Evolutionary conservation across 2,888 invertebrate species (phyloP), one percentile per base, ranked within the genome.

Genomic region (Chromoteleia sp.): DNA sequence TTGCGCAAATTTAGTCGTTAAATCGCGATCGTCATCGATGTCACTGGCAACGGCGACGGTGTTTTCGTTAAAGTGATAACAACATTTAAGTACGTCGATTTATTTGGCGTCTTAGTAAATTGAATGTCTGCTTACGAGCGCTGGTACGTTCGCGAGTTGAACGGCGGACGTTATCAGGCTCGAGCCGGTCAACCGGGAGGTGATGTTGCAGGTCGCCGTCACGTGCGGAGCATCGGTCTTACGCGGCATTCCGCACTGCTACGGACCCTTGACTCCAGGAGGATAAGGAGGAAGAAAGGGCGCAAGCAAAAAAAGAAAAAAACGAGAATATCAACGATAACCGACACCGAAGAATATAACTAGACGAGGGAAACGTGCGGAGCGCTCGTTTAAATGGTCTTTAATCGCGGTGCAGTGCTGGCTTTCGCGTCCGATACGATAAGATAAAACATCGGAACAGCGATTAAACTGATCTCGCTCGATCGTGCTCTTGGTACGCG

Each of bases 181-280:
- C 30, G 8, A 58, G 65, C 78, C 73, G 73, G 73, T 58, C 58
- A 14, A 65, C 58, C 79, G 73, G 52, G 58, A 73, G 79, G 79
- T 73, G 73, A 79, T 79, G 79, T 65, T 79, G 79, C 79, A 59
- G 79, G 59, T 65, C 70, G 63, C 70, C 61, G 68, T 76, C 76
- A 68, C 76, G 68, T 68, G 65, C 71, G 63, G 78, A 54, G 71
- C 73, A 79, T 65, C 56, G 74, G 73, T 74, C 58, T 71, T 45
- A 33, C 67, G 73, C 67, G 59, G 73, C 79, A 74, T 74, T 56
- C 79, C 67, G 68, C 67, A 25, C 73, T 58, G 59, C 83, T 80
- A 81, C 77, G 39, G 80, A 82, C 80, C 76, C 76, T 59, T 56
- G 82, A 84, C 78, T 85, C 83, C 85, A 84, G 85, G 84, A 84